Percentiles rank a stretch among this genome's conserved stretches.
Conservation (phyloP, 2,113 vertebrate species). For the Archocentrus centrarchus region DNA sequence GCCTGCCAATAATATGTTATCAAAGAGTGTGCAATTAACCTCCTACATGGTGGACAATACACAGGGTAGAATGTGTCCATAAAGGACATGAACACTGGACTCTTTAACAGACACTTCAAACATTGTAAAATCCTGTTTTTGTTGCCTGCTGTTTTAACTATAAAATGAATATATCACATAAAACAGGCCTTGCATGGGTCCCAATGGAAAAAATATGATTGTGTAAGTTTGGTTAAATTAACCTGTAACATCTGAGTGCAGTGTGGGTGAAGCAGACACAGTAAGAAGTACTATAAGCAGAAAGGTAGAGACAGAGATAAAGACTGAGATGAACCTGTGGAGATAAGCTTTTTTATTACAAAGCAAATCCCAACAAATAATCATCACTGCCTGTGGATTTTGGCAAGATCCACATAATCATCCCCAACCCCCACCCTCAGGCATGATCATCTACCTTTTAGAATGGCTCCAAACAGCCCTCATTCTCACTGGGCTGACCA, state of each 20-base stretch:
- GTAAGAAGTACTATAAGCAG: slow-evolving; percentile 15
- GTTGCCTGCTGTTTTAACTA: neutral
- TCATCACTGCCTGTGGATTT: slow-evolving; percentile 73
- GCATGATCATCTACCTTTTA: slow-evolving; percentile 44
- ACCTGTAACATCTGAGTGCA: neutral
- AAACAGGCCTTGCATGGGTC: neutral
- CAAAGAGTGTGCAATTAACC: slow-evolving; percentile 61
- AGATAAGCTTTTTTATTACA: slow-evolving; percentile 75
- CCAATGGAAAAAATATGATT: neutral
- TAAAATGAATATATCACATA: neutral
- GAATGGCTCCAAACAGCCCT: slow-evolving; percentile 33
- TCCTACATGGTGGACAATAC: slow-evolving; percentile 37
- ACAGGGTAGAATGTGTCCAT: slow-evolving; percentile 9
- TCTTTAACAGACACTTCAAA: slow-evolving; percentile 21
- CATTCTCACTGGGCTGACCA: slow-evolving; percentile 20
- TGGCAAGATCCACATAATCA: slow-evolving; percentile 74
- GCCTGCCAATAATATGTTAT: slow-evolving; percentile 60
- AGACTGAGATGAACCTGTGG: slow-evolving; percentile 67
- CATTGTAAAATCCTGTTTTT: slow-evolving; percentile 10
- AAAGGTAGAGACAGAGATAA: slow-evolving; percentile 42
- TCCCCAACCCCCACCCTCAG: slow-evolving; percentile 40
- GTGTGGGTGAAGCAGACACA: slow-evolving; percentile 21
- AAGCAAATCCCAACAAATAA: slow-evolving; percentile 75
- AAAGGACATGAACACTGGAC: slow-evolving; percentile 24
- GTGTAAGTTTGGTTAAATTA: slow-evolving; percentile 10